phyloP scores from a whole-genome alignment of 2,113 vertebrate species.

The Lanius ludovicianus region DNA sequence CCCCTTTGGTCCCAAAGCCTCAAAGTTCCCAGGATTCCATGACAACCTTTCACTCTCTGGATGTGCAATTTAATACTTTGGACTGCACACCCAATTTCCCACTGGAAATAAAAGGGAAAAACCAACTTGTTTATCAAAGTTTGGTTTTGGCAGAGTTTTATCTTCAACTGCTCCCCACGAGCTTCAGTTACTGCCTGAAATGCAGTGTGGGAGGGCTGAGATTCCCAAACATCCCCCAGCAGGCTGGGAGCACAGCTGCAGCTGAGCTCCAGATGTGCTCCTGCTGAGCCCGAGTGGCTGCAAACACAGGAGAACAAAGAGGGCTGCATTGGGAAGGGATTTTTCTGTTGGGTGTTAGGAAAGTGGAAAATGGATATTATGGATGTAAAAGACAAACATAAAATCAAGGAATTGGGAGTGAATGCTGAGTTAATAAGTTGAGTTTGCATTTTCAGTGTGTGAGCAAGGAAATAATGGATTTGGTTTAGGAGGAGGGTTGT shows the following conservation, averaged over 20 bases:
- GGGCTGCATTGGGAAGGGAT: neutral
- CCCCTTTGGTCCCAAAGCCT: neutral
- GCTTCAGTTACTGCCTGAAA: neutral
- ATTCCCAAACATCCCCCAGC: neutral
- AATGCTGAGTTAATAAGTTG: slow-evolving; percentile 44
- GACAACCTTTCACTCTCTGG: neutral
- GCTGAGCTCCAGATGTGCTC: slow-evolving; percentile 37
- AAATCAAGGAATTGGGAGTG: slow-evolving; percentile 49
- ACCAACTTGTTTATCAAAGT: neutral
- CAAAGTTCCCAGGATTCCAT: neutral
- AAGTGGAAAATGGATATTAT: slow-evolving; percentile 18
- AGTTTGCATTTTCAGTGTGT: neutral
- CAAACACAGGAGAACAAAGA: neutral
- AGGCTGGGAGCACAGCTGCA: neutral
- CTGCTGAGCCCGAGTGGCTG: neutral
- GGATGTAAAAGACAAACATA: slow-evolving; percentile 36
- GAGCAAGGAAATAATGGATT: neutral
- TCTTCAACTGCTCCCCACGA: neutral
- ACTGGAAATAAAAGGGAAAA: neutral
- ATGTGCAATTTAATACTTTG: neutral
- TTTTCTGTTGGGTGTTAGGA: neutral
- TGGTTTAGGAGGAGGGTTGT: neutral
- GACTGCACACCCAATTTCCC: neutral
- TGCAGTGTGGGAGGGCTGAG: neutral
- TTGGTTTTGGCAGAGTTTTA: neutral